Percentiles rank a stretch among this genome's conserved stretches.
Conservation (phyloP, 2,113 vertebrate species). For the Laterallus jamaicensis region DNA sequence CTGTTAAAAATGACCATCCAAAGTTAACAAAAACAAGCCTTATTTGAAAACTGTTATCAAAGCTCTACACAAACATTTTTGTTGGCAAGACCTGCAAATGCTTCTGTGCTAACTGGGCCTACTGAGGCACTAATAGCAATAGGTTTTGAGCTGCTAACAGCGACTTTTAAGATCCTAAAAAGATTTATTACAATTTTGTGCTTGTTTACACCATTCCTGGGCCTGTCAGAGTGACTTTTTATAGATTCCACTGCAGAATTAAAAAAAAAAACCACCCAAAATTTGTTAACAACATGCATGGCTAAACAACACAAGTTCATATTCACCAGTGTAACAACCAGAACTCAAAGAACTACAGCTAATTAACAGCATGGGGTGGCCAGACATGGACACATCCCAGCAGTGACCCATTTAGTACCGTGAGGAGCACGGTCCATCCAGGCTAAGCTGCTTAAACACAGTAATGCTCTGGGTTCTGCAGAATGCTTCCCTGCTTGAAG, state of each 20-base stretch:
- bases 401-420: conserved; percentile 45
- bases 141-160: not conserved
- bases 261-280: not conserved
- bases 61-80: not conserved
- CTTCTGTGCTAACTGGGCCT: not conserved
- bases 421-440: conserved; percentile 15
- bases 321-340: not conserved
- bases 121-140: not conserved
- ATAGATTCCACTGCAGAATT: not conserved
- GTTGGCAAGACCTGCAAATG: not conserved
- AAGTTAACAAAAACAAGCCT: not conserved
- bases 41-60: not conserved
- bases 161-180: too few relatives aligned
- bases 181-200: not conserved
- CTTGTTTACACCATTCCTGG: not conserved
- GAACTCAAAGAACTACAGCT: not conserved
- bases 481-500: conserved; percentile 12
- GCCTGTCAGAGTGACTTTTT: not conserved
- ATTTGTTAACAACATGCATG: not conserved
- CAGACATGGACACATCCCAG: not conserved
- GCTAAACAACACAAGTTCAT: not conserved
- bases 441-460: conserved; percentile 62
- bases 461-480: conserved; percentile 33
- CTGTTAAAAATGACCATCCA: not conserved
- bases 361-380: not conserved